Base-by-base conservation (phyloP, 2,888 invertebrate genomes). In the Caenorhabditis sp. region DNA sequence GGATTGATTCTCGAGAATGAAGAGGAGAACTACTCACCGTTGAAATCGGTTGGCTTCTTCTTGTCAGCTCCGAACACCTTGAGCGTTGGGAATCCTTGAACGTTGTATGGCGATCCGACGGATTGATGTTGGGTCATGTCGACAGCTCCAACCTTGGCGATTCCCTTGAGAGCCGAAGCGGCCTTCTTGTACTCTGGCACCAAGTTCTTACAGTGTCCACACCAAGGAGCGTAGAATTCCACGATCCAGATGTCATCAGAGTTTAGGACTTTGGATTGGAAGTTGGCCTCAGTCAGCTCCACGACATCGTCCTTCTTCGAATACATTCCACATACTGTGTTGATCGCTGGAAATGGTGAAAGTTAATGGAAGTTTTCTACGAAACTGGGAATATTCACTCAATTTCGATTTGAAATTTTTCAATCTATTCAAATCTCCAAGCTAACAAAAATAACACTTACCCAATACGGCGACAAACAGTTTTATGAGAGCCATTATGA, bases 151-250 rank as follows among this genome's bases (percentile, higher is more conserved):
- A 99, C 95, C 94, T 97, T 97, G 0, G 95, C 95, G 16, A 97
- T 94, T 80, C 98, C 98, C 94, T 97, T 97, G 0, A 99, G 93
- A 0, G 97, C 97, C 87, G 94, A 95, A 1, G 98, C 98, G 68
- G 96, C 95, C 94, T 98, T 98, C 84, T 95, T 95, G 93, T 97
- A 98, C 92, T 98, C 98, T 1, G 97, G 96, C 56, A 95, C 96
- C 56, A 99, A 94, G 83, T 94, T 95, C 93, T 97, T 95, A 93
- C 98, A 94, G 90, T 94, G 94, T 41, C 94, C 94, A 92, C 94
- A 94, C 94, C 98, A 98, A 0, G 97, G 97, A 0, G 98, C 98
- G 93, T 94, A 97, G 93, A 97, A 97, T 92, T 99, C 98, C 0
- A 99, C 96, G 79, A 99, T 93, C 98, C 98, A 98, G 28, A 98